A percentile compares a stretch with the other conserved stretches of the same genome.
Evolutionary conservation across 1,140 invertebrate genomes (phyloP).

Genomic region (Semibalanus balanoides): DNA sequence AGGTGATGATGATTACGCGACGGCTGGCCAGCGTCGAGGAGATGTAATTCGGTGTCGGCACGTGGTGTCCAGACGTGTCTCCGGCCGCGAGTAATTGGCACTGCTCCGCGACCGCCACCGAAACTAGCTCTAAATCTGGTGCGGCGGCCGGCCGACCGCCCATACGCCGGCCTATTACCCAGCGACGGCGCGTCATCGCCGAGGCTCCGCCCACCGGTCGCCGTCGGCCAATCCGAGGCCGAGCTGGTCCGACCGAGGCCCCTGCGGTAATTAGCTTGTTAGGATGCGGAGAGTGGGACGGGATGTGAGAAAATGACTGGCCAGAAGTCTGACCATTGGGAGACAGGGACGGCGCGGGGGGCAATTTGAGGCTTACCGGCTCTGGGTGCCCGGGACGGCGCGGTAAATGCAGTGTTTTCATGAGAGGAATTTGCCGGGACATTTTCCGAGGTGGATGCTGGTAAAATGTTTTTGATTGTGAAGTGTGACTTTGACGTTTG

Average conservation of each 20-base stretch:
- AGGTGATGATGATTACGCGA: not conserved
- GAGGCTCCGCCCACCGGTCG: conserved; percentile 8
- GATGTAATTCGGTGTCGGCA: not conserved
- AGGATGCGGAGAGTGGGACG: not conserved
- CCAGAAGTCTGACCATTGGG: not conserved
- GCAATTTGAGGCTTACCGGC: not conserved
- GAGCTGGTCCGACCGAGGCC: not conserved
- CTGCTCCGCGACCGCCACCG: not conserved
- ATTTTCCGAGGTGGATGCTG: too few relatives aligned
- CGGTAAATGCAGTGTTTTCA: too few relatives aligned
- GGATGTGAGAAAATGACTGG: not conserved
- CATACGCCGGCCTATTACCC: conserved; percentile 10
- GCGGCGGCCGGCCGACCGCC: not conserved
- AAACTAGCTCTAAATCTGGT: not conserved
- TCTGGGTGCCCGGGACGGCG: not conserved
- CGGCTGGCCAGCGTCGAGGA: too few relatives aligned
- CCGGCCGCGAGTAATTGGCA: not conserved
- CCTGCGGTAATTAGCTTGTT: conserved; percentile 2
- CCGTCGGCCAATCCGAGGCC: conserved; percentile 16
- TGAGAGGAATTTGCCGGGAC: too few relatives aligned
- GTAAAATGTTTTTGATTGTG: too few relatives aligned
- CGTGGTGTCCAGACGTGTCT: not conserved
- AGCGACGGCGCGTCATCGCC: conserved; percentile 11
- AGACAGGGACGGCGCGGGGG: not conserved
- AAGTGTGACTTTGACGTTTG: too few relatives aligned